phyloP scores from a whole-genome alignment of 2,797 vertebrate genomes.

The Tinamus major region DNA sequence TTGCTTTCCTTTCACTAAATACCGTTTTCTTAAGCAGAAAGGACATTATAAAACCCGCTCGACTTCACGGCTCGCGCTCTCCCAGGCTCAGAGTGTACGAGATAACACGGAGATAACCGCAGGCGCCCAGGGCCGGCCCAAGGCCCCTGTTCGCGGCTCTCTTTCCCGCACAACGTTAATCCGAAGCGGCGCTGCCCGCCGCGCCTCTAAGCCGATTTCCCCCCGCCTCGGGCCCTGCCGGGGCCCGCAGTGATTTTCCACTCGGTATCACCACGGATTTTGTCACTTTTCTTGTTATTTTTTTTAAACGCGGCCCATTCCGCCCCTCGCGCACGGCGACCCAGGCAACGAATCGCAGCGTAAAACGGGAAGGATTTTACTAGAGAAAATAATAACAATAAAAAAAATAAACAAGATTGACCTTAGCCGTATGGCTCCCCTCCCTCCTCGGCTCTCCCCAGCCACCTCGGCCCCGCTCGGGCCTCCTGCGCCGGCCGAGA shows the following conservation, averaged over 20 bases:
- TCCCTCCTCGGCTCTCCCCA: too few relatives aligned
- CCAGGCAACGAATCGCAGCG: accelerated
- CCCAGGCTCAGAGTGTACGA: neutral
- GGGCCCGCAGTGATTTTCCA: neutral
- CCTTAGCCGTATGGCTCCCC: too few relatives aligned
- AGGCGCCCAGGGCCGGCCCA: too few relatives aligned
- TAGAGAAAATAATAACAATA: too few relatives aligned
- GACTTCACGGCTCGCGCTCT: neutral
- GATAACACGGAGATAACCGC: too few relatives aligned
- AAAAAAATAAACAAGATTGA: too few relatives aligned
- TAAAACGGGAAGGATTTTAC: too few relatives aligned
- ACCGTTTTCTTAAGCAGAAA: neutral
- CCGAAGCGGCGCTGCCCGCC: neutral
- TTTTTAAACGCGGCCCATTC: neutral
- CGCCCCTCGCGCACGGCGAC: accelerated
- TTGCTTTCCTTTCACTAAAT: neutral
- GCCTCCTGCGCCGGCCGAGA: neutral
- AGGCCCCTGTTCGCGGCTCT: too few relatives aligned
- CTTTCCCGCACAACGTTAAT: too few relatives aligned
- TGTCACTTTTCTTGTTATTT: too few relatives aligned
- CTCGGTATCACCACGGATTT: neutral
- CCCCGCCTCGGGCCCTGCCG: neutral
- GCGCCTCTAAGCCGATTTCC: neutral
- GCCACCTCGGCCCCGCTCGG: too few relatives aligned
- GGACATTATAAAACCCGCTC: accelerated